A percentile compares a stretch with the other conserved stretches of the same genome.
These are phyloP conservation scores for Eretmocerus hayati DNA, from an alignment of 2,888 invertebrate species.

Conservation along the genomic window DNA sequence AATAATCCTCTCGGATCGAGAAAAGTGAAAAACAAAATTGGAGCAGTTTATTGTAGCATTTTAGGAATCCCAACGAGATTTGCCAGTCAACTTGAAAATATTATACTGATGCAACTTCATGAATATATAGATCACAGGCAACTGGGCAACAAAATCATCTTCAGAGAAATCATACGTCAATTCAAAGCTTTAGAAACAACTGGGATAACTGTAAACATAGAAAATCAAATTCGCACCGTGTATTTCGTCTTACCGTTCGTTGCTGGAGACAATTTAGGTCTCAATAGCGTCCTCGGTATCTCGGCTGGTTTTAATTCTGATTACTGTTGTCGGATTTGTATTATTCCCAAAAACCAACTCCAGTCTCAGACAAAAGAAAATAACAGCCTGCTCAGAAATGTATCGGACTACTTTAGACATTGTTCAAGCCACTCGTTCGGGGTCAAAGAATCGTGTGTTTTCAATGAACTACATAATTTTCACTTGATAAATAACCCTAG, in stretches of 20 bases:
- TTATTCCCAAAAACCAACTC: neutral
- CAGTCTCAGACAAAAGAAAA: neutral
- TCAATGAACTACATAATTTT: neutral
- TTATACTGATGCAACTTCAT: neutral
- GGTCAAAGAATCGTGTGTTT: neutral
- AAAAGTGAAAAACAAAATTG: neutral
- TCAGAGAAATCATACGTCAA: neutral
- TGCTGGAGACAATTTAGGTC: neutral
- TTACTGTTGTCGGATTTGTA: neutral
- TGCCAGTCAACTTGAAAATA: neutral
- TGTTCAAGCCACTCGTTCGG: neutral
- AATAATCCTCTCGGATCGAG: neutral
- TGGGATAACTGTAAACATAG: neutral
- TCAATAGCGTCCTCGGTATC: neutral
- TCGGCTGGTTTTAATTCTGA: neutral
- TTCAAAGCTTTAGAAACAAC: neutral
- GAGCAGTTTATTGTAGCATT: neutral
- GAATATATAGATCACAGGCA: too few relatives aligned
- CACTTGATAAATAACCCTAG: neutral
- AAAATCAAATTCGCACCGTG: neutral
- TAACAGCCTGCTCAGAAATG: neutral
- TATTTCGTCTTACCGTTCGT: neutral
- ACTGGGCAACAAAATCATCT: too few relatives aligned
- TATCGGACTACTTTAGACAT: neutral
- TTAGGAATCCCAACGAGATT: neutral